phyloP scores from a whole-genome alignment of 2,113 vertebrate species.

The Oncorhynchus masou region DNA sequence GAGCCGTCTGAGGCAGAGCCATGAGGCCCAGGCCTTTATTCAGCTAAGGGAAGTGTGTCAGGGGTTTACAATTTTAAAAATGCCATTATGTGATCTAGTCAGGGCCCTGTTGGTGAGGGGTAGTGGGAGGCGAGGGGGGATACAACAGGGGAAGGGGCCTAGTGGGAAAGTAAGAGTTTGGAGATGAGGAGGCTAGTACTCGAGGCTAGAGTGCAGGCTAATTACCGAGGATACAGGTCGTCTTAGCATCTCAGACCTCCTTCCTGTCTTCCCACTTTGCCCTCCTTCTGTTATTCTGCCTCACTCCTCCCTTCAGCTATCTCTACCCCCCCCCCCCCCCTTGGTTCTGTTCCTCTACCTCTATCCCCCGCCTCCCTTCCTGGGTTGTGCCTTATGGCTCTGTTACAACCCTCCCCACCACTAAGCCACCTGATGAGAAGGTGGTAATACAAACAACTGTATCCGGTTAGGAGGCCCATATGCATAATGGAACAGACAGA shows the following conservation, averaged over 20 bases:
- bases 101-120: constrained; percentile 24
- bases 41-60: constrained; percentile 60
- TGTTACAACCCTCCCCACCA: background rate
- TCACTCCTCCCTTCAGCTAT: background rate
- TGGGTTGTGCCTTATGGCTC: constrained; percentile 34
- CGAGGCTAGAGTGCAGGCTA: too few relatives aligned
- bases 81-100: constrained; percentile 64
- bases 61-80: constrained; percentile 54
- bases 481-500: constrained; percentile 46
- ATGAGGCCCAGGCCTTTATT: constrained; percentile 44
- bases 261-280: too few relatives aligned
- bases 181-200: background rate
- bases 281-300: constrained; percentile 4
- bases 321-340: background rate
- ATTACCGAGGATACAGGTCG: too few relatives aligned
- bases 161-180: constrained; percentile 7
- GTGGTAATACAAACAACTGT: constrained; percentile 23
- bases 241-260: too few relatives aligned
- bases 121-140: background rate
- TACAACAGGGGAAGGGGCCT: background rate
- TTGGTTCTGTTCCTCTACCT: background rate
- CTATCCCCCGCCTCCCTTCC: constrained; percentile 9
- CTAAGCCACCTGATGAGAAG: constrained; percentile 28
- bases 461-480: constrained; percentile 18
- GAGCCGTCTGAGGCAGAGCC: constrained; percentile 19